A percentile compares a stretch with the other conserved stretches of the same genome.
Conservation (phyloP, 2,113 vertebrate genomes). For the Prolemur simus region DNA sequence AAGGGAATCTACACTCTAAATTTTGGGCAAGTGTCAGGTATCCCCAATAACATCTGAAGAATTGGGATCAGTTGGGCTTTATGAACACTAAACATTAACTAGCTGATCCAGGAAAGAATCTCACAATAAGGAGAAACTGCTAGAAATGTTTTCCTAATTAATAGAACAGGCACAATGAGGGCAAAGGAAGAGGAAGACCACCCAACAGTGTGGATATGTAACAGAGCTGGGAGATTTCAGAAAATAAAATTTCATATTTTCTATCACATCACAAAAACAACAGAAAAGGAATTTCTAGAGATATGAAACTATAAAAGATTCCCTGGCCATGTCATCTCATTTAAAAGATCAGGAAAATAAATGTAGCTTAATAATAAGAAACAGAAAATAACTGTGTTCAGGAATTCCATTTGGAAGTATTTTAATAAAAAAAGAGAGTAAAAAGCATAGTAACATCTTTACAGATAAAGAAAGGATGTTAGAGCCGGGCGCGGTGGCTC, state of each 20-base stretch:
- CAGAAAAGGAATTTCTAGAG: not conserved
- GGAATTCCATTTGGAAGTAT: not conserved
- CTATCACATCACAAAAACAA: not conserved
- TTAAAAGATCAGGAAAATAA: not conserved
- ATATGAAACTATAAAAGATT: not conserved
- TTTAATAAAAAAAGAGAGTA: not conserved
- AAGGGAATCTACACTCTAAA: not conserved
- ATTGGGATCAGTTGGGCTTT: not conserved
- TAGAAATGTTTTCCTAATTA: not conserved
- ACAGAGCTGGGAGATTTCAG: not conserved
- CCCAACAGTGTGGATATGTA: fast-evolving
- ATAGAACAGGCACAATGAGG: not conserved
- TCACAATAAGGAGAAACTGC: not conserved
- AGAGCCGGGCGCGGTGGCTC: too few relatives aligned
- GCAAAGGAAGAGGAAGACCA: not conserved
- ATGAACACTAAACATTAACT: not conserved
- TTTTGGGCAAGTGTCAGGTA: not conserved
- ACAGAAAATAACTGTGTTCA: not conserved
- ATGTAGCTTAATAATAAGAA: not conserved
- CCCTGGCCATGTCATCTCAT: not conserved
- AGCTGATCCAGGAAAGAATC: not conserved
- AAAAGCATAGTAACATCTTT: not conserved
- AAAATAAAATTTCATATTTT: not conserved
- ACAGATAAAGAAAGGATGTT: not conserved
- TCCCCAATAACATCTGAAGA: not conserved